A percentile compares a stretch with the other conserved stretches of the same genome.
Conservation (phyloP, 2,888 invertebrate species). For the Cephus nigrinus region DNA sequence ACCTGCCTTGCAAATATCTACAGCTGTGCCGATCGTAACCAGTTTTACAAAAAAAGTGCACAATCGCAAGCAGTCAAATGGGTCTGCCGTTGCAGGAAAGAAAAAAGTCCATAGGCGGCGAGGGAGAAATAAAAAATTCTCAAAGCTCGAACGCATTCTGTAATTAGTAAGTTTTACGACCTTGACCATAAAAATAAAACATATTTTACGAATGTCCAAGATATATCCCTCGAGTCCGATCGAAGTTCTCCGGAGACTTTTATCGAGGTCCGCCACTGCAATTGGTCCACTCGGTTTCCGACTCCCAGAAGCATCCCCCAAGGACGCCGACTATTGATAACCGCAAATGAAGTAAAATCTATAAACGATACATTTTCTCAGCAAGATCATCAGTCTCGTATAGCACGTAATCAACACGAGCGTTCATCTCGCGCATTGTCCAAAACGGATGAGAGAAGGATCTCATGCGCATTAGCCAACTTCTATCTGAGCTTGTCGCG, state of each 20-base stretch:
- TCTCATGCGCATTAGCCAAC: background rate
- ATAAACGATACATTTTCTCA: background rate
- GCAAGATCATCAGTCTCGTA: background rate
- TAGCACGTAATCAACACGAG: background rate
- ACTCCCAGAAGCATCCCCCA: background rate
- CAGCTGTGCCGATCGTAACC: background rate
- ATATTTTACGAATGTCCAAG: constrained; percentile 22
- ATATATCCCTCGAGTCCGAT: background rate
- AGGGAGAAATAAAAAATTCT: constrained; percentile 27
- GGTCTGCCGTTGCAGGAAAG: too few species aligned
- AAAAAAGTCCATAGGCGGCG: too few species aligned
- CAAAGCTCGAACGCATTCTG: background rate
- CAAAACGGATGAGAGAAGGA: background rate
- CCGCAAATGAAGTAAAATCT: background rate
- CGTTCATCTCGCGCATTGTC: background rate
- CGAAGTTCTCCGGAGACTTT: too few species aligned
- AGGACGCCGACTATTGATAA: background rate
- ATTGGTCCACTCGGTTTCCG: background rate
- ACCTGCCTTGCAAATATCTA: background rate
- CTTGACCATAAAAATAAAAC: constrained; percentile 19
- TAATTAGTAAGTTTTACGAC: constrained; percentile 33
- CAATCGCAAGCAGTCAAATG: background rate
- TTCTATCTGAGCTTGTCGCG: background rate
- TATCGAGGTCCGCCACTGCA: background rate
- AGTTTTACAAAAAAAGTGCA: background rate